phyloP scores from a whole-genome alignment of 2,888 invertebrate genomes.

The Eledona agricola region DNA sequence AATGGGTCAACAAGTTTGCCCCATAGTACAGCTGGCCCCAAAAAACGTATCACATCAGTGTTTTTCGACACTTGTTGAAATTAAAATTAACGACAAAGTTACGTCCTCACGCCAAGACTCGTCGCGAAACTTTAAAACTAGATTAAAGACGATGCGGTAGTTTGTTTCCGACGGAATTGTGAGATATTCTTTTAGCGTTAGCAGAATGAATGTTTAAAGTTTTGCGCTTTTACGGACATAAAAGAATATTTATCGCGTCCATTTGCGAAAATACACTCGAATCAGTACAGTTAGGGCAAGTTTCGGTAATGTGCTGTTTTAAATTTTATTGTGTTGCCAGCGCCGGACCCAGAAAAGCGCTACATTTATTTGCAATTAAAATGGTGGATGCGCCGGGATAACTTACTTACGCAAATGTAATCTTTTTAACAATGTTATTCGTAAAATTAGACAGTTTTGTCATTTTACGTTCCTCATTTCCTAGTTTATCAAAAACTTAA shows the following conservation, averaged over 20 bases:
- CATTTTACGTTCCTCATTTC: too few relatives aligned
- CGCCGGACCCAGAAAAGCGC: neutral
- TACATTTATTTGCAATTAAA: neutral
- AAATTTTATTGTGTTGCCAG: conserved; percentile 1
- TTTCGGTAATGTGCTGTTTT: conserved; percentile 9
- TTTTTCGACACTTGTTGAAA: conserved; percentile 46
- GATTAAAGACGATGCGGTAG: conserved; percentile 34
- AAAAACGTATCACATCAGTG: too few relatives aligned
- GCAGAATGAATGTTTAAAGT: conserved; percentile 34
- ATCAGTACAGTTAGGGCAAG: conserved; percentile 15
- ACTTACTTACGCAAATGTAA: neutral
- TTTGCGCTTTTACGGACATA: conserved; percentile 22
- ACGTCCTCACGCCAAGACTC: neutral
- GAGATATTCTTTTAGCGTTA: conserved; percentile 37
- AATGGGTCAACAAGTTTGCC: too few relatives aligned
- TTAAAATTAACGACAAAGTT: conserved; percentile 43
- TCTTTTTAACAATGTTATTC: neutral
- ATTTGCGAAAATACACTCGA: conserved; percentile 14
- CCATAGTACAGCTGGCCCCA: too few relatives aligned
- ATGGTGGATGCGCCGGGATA: conserved; percentile 6
- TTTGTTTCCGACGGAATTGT: conserved; percentile 27
- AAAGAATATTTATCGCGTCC: conserved; percentile 36
- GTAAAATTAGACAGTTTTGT: too few relatives aligned
- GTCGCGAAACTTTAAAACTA: conserved; percentile 34
- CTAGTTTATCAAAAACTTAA: neutral